Evolutionary conservation across 1,140 invertebrate genomes (phyloP).

Genomic region (Lanistes nyassanus): DNA sequence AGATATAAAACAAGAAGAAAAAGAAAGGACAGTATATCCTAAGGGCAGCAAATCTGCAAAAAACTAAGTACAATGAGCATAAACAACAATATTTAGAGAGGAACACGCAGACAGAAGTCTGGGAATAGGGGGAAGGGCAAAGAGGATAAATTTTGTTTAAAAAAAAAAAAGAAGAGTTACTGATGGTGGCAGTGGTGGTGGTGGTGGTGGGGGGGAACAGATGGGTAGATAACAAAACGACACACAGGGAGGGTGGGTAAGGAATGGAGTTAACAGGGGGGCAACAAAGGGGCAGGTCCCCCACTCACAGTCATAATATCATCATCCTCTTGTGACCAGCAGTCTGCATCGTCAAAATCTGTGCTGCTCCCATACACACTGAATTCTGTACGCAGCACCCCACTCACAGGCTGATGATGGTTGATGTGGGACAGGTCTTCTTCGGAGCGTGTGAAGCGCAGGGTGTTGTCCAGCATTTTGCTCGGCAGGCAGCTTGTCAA

Average conservation of each 20-base stretch:
- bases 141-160: not conserved
- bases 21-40: too few species aligned
- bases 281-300: not conserved
- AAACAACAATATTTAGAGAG: not conserved
- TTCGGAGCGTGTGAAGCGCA: conserved; percentile 92
- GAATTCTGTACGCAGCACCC: conserved; percentile 53
- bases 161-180: not conserved
- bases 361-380: conserved; percentile 43
- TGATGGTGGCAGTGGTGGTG: not conserved
- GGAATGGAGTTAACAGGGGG: not conserved
- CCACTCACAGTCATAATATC: conserved; percentile 80
- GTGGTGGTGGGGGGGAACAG: not conserved
- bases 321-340: conserved; percentile 96
- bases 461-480: conserved; percentile 75
- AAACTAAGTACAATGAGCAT: not conserved
- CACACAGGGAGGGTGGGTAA: not conserved
- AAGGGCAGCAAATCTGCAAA: not conserved
- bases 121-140: not conserved
- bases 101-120: not conserved
- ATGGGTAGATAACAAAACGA: too few species aligned
- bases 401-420: conserved; percentile 33
- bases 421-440: conserved; percentile 78
- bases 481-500: conserved; percentile 80
- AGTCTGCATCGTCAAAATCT: conserved; percentile 75
- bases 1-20: too few species aligned